Base-by-base conservation (phyloP, 2,113 vertebrate species). In the Chaetodon trifascialis region DNA sequence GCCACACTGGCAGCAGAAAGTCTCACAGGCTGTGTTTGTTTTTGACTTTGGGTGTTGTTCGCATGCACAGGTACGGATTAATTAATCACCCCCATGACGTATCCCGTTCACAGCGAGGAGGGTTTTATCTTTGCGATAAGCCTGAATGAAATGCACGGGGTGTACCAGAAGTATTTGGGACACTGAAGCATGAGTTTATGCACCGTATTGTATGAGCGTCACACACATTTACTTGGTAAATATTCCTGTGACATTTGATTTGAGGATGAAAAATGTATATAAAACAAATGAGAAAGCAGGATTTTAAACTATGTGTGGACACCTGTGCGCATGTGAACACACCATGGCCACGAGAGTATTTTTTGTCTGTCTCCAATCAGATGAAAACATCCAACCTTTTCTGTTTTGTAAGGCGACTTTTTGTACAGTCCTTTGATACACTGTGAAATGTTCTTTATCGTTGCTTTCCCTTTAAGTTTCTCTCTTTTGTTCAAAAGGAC, bases 391-490 rank as follows among this genome's bases (percentile, higher is more conserved):
- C 42, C 40, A 56, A 42, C 21, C 76, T 62, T 84, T 76, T 23
- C 25, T 62, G 30, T 87, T 52, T 85, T 76, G 66, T 36, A 62
- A 58, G 65, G 64, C 6, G 6, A 69, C 30, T 80, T 49, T 90
- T 93, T 93, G 93, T 94, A 94, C 77, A 89, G 38, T 87, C 73
- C 89, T 92, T 91, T 92, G 83, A 91, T 89, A 93, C 91, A 93
- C 92, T 93, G 93, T 94, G 93, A 94, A 94, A 86, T 54, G 36
- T 73, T 56, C 36, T 75, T 51, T 38, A 40, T n/a, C 23, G 4
- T 15, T 52, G 47, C 25, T 68, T 62, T 64, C 38, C 23, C 30
- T 30, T 6, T 58, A 17, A 11, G 9, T 58, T 63, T 30, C 21
- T 11, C 21, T 11, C 46, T 52, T 74, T 56, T 11, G 11, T 82